Evolutionary conservation across 2,113 vertebrate species (phyloP).

Genomic region (Cynocephalus volans): DNA sequence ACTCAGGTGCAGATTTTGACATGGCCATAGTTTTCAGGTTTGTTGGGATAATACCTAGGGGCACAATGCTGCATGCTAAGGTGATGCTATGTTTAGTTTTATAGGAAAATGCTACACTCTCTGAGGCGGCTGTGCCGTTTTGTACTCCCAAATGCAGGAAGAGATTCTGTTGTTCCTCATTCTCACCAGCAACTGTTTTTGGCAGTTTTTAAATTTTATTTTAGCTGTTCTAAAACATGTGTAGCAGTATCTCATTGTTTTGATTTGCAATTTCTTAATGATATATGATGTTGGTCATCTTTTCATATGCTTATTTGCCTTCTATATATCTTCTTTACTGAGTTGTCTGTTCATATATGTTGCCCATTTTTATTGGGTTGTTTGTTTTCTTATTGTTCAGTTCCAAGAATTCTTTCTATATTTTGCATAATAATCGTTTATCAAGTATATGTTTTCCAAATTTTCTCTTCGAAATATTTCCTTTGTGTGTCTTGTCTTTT

Average conservation of each 20-base stretch:
- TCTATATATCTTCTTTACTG: background rate
- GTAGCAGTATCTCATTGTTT: background rate
- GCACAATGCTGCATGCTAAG: background rate
- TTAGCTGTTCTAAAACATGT: background rate
- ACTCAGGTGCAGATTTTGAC: background rate
- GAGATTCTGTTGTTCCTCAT: background rate
- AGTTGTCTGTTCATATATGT: background rate
- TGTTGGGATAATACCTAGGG: background rate
- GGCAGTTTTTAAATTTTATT: background rate
- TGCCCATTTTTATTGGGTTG: background rate
- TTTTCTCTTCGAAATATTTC: background rate
- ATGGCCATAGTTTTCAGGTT: background rate
- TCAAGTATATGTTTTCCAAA: background rate
- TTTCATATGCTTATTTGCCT: background rate
- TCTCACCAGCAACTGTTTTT: background rate
- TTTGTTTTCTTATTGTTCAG: background rate
- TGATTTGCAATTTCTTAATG: background rate
- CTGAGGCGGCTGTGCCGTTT: background rate
- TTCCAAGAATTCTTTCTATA: background rate
- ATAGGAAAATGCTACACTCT: background rate
- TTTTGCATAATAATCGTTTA: background rate
- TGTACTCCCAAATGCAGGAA: background rate
- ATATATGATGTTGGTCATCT: background rate
- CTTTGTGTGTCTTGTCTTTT: background rate
- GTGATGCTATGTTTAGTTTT: background rate